Evolutionary conservation across 2,888 invertebrate genomes (phyloP).

Genomic region (Vandiemenella viatica): DNA sequence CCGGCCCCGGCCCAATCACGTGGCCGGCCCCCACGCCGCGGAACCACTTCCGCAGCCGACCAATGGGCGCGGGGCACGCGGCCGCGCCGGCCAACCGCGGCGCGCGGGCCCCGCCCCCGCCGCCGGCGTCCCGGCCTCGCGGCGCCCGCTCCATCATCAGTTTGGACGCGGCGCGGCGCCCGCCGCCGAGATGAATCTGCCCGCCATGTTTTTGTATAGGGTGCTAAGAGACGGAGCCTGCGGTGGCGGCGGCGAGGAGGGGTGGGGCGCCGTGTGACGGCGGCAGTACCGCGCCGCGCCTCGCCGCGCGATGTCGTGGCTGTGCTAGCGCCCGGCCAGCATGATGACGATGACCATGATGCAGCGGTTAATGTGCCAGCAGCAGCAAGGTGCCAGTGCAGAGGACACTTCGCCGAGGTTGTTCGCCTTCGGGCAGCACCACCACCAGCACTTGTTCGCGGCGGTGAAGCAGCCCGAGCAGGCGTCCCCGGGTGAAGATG

Average conservation of each 20-base stretch:
- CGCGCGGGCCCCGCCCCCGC: neutral
- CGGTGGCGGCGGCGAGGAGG: constrained; percentile 1
- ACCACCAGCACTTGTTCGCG: neutral
- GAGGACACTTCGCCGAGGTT: constrained; percentile 1
- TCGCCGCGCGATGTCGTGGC: neutral
- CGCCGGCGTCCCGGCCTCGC: neutral
- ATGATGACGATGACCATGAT: constrained; percentile 16
- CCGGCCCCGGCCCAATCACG: constrained; percentile 1
- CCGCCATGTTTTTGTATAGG: constrained; percentile 10
- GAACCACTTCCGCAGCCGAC: neutral
- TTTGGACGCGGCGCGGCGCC: too few relatives aligned
- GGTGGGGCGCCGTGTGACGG: neutral
- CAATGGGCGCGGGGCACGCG: neutral
- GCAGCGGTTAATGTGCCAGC: constrained; percentile 13
- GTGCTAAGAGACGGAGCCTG: constrained; percentile 5
- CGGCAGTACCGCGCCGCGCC: neutral
- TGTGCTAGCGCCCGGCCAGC: constrained; percentile 2
- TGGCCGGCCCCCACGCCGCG: neutral
- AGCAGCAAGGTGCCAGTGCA: constrained; percentile 2
- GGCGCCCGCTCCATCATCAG: neutral
- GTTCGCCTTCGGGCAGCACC: constrained; percentile 6
- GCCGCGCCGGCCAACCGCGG: neutral
- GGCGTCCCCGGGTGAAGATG: neutral
- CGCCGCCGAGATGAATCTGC: constrained; percentile 7
- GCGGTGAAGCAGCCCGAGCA: neutral